Evolutionary conservation across 2,888 invertebrate species (phyloP).

Genomic region (Camptogramma bilineatum): DNA sequence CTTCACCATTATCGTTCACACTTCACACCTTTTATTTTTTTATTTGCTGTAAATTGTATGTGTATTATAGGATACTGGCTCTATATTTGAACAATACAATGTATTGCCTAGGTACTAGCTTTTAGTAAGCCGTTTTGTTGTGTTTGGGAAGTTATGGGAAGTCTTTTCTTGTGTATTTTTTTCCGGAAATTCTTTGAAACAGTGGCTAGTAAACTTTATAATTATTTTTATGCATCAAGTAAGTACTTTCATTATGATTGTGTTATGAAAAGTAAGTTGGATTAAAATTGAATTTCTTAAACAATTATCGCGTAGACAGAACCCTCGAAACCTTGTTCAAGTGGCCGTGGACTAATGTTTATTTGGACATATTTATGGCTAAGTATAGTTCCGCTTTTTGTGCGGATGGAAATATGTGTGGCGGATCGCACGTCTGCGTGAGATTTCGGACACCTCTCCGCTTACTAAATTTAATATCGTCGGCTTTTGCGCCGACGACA

Average conservation of each 20-base stretch:
- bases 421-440: conserved; percentile 86
- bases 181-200: not conserved
- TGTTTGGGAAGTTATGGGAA: not conserved
- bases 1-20: conserved; percentile 57
- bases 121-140: conserved; percentile 2
- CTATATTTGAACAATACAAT: conserved; percentile 25
- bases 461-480: conserved; percentile 85
- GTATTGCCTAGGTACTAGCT: not conserved
- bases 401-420: conserved; percentile 85
- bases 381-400: conserved; percentile 86
- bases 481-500: conserved; percentile 79
- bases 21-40: conserved; percentile 41
- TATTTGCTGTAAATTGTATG: conserved; percentile 33
- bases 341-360: conserved; percentile 80
- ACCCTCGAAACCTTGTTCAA: conserved; percentile 72
- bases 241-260: not conserved
- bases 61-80: conserved; percentile 23
- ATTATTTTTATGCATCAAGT: not conserved
- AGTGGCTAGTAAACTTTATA: too few species aligned
- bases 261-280: not conserved
- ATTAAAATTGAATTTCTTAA: conserved; percentile 22
- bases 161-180: not conserved
- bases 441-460: conserved; percentile 86
- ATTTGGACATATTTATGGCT: conserved; percentile 86
- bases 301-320: conserved; percentile 60